Base-by-base conservation (phyloP, 2,888 invertebrate species). In the Steromphala cineraria region DNA sequence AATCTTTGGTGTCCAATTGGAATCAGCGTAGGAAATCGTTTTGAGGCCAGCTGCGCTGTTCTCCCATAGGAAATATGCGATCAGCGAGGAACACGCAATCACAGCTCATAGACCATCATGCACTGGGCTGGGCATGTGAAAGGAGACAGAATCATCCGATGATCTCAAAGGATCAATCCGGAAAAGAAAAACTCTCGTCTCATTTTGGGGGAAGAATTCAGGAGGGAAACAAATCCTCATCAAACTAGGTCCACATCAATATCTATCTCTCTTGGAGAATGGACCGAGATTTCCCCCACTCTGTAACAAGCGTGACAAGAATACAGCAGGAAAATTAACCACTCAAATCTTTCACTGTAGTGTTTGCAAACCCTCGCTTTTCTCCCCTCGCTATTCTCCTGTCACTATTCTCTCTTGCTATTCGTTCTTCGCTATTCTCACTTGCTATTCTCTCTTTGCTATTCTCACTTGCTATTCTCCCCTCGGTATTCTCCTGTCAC, bases 361-460 rank as follows among this genome's bases (percentile, higher is more conserved):
- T 55, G 31, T 52, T 80, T 19, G 67, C 56, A 2, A 24, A 75
- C 62, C 80, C 55, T 24, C 55, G 67, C 40, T 75, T 1, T 21
- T n/a, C 36, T 19, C 31, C 8, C 36, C 40, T 67, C 67, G 28
- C 55, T 62, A 31, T 56, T 17, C 67, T 77, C 28, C 52, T 75
- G 62, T 55, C 76, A 5, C 67, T 75, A 36, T 81, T 75, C 55
- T 24, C 55, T 56, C 75, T 36, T 75, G 24, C 75, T 81, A 62
- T 53, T 52, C 75, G 67, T 82, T 46, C n/a, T n/a, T n/a, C n/a
- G n/a, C n/a, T n/a, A n/a, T n/a, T n/a, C n/a, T n/a, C n/a, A n/a
- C n/a, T n/a, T n/a, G n/a, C n/a, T n/a, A n/a, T n/a, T n/a, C n/a
- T n/a, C n/a, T n/a, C n/a, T n/a, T n/a, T n/a, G n/a, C n/a, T n/a